Base-by-base conservation (phyloP, 2,797 vertebrate species). In the Hylomyscus alleni region DNA sequence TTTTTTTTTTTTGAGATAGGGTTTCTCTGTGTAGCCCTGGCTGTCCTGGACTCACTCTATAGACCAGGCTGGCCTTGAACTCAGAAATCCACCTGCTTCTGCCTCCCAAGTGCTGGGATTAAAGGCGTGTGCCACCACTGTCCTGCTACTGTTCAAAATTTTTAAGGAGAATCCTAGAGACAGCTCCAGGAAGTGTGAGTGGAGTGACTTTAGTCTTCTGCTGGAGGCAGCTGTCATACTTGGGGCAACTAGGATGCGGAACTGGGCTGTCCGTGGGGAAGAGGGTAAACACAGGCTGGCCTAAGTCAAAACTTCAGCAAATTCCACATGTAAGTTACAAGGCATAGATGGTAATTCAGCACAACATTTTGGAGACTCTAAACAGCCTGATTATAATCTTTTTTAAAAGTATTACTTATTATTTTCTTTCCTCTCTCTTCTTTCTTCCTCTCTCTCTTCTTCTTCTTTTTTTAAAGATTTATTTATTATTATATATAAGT, bases 371-470 rank as follows among this genome's bases (percentile, higher is more conserved):
- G 56, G 52, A 29, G 7, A 54, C 78, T 95, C 58, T 50, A n/a
- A 54, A 73, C 2, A 65, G 67, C 65, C 62, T 75, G 81, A 1
- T 8, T 69, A 54, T 44, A 73, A 58, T 24, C 52, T 90, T 93
- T 95, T 75, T 12, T 31, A 90, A 67, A 92, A 73, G 52, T 29
- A 24, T 37, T 80, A 80, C 89, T 80, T 88, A 91, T 85, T 19
- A 29, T 26, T 44, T 29, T 29, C 24, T 37, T 37, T 20, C 22
- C 13, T n/a, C 13, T 17, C 29, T 19, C 44, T 26, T 29, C 6
- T 7, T 40, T 34, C 34, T 24, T 56, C 34, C 34, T 7, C 9
- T 12, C 34, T 19, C 17, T 12, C 31, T 40, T 14, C n/a, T 14
- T 62, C 6, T 15, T 17, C 24, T 44, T 44, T 44, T 44, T 44